A percentile compares a stretch with the other conserved stretches of the same genome.
These are phyloP conservation scores for Caerostris darwini DNA, from an alignment of 1,140 invertebrate genomes.

Conservation along the genomic window DNA sequence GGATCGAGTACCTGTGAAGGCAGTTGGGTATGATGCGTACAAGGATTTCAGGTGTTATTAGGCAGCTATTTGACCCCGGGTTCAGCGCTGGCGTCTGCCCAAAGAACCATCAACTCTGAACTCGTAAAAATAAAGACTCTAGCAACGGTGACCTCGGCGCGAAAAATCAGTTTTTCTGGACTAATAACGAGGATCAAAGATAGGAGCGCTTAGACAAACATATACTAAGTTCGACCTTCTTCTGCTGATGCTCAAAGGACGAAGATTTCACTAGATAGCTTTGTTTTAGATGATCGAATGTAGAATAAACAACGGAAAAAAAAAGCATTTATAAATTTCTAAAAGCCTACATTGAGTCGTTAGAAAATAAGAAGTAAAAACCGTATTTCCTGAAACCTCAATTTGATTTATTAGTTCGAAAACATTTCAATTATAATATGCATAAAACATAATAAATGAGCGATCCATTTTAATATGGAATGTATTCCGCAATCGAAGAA, in stretches of 20 bases:
- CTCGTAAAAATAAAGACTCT: slow-evolving; percentile 52
- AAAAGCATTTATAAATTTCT: no score
- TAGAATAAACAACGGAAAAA: no score
- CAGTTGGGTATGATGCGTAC: slow-evolving; percentile 33
- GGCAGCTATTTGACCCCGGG: slow-evolving; percentile 66
- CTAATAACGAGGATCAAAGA: slow-evolving; percentile 62
- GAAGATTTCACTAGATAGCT: background rate
- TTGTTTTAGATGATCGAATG: no score
- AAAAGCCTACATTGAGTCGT: no score
- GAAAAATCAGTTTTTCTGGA: slow-evolving; percentile 57
- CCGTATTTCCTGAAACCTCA: no score
- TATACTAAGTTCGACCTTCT: background rate
- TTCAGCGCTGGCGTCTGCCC: slow-evolving; percentile 42
- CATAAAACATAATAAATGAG: no score
- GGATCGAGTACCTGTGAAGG: slow-evolving; percentile 7
- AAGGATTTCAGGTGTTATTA: slow-evolving; percentile 74
- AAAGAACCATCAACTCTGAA: slow-evolving; percentile 70
- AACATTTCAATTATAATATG: no score
- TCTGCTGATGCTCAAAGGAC: background rate
- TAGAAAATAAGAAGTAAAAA: no score
- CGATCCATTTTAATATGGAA: no score
- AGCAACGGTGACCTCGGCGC: slow-evolving; percentile 35
- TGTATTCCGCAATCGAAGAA: no score
- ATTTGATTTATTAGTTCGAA: no score
- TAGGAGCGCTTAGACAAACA: slow-evolving; percentile 39